Percentiles rank a stretch among this genome's conserved stretches.
phyloP scores from a whole-genome alignment of 2,113 vertebrate genomes.

The Cisticola juncidis region DNA sequence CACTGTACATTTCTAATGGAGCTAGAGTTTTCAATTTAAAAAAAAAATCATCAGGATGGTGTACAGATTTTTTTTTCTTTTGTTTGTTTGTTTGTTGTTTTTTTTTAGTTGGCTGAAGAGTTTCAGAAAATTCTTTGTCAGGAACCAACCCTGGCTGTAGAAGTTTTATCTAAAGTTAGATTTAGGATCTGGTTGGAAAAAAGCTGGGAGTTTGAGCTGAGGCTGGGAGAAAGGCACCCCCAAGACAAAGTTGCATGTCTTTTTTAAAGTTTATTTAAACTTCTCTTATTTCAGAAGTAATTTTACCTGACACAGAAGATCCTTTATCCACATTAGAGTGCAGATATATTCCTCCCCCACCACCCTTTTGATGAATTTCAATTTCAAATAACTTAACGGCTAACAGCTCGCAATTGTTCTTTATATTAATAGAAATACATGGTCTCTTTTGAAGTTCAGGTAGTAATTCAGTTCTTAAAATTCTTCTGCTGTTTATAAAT shows the following conservation, averaged over 20 bases:
- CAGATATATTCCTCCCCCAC: constrained; percentile 71
- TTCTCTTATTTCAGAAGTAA: constrained; percentile 44
- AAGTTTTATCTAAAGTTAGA: not conserved
- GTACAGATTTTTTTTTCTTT: not conserved
- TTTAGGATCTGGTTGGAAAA: not conserved
- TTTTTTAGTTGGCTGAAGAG: not conserved
- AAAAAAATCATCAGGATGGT: not conserved
- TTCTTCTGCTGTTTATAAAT: constrained; percentile 60
- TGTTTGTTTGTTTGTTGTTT: too few relatives aligned
- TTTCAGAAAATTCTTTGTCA: not conserved
- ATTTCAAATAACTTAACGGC: constrained; percentile 56
- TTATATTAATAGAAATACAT: constrained; percentile 65
- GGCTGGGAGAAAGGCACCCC: not conserved
- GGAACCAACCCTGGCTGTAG: not conserved
- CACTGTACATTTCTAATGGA: not conserved
- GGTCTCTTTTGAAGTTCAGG: constrained; percentile 49
- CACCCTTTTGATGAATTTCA: constrained; percentile 64
- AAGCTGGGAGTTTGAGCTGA: not conserved
- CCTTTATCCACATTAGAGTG: constrained; percentile 59
- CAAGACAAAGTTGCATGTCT: not conserved
- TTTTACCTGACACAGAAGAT: constrained; percentile 25
- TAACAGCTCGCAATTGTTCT: constrained; percentile 64
- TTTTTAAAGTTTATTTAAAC: constrained; percentile 45
- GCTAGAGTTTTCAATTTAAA: not conserved
- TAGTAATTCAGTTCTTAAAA: constrained; percentile 58